Conservation (phyloP, 1,140 invertebrate species). For the Temnothorax longispinosus region DNA sequence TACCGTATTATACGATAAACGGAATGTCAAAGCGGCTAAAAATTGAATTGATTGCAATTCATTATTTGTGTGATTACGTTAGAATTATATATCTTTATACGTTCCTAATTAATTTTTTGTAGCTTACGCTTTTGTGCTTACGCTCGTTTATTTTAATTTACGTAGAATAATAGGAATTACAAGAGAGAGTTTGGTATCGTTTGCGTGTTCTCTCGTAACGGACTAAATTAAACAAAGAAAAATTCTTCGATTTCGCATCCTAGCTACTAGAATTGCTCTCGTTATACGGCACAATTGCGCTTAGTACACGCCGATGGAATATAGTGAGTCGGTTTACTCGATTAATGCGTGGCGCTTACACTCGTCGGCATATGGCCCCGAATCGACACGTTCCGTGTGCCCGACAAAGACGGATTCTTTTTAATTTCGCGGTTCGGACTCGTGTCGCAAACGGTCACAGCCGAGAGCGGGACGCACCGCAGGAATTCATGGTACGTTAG, state of each 20-base stretch:
- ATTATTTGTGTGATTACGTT: neutral
- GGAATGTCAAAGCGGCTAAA: neutral
- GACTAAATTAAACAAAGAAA: neutral
- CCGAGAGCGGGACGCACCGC: conserved; percentile 23
- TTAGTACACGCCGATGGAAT: neutral
- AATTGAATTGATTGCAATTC: conserved; percentile 17
- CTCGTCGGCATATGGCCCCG: neutral
- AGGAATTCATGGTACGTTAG: conserved; percentile 60
- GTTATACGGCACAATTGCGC: neutral
- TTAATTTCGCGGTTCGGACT: conserved; percentile 47
- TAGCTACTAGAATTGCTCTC: neutral
- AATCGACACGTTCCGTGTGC: conserved; percentile 20
- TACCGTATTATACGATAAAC: neutral
- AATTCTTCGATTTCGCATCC: neutral
- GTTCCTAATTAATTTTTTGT: neutral
- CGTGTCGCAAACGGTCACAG: conserved; percentile 40
- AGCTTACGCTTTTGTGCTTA: too few species aligned
- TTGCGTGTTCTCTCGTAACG: neutral
- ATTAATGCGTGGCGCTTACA: neutral
- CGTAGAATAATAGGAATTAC: neutral
- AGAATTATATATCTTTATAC: neutral
- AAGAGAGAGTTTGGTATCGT: neutral
- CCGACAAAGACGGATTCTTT: conserved; percentile 36
- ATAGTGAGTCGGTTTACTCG: neutral
- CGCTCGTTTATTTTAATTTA: neutral